Evolutionary conservation across 37 sponge, comb jelly and placozoan genomes (phyloP), one percentile per base, ranked within the genome.

Genomic region (Mnemiopsis leidyi): DNA sequence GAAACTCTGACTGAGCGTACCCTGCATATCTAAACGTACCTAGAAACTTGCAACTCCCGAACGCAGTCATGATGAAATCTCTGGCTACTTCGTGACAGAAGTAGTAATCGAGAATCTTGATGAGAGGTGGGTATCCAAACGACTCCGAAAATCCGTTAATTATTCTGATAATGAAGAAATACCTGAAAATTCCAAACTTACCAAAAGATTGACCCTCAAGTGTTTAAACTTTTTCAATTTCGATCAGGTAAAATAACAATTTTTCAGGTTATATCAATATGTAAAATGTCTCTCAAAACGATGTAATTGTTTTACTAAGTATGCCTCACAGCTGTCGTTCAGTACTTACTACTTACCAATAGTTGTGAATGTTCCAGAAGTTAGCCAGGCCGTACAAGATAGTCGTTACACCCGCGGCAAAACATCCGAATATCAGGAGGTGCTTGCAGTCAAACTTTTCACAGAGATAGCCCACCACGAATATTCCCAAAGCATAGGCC

Each of bases 351-450:
- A 21, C 48, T 85, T 26, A 85, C 90, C 90, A 85, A 33, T 85
- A 85, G 90, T 39, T 85, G 61, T 85, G 90, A 0, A 85, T 21
- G 28, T 85, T 33, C 90, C 90, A 85, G 23, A 39, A 85, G 61
- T 38, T 33, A 7, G 90, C 90, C 35, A 85, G 23, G 38, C 90
- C 90, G 61, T 85, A 85, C 0, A 85, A 26, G 24, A 85, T 32
- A 2, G 90, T 85, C 16, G 90, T 85, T 0, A 85, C 23, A 28
- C 90, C 90, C 3, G 90, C 32, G 23, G 61, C 90, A 3, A 85
- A n/a, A 40, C 61, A 85, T 13, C 90, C 90, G 1, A 26, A 25
- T n/a, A 85, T 37, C 24, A 85, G 3, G 1, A 85, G 23, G 26
- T 85, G 40, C 28, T 36, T 23, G 5, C 30, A n/a, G 61, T 85